Evolutionary conservation across 2,888 invertebrate species (phyloP), one percentile per base, ranked within the genome.

Genomic region (Drosophila borealis): DNA sequence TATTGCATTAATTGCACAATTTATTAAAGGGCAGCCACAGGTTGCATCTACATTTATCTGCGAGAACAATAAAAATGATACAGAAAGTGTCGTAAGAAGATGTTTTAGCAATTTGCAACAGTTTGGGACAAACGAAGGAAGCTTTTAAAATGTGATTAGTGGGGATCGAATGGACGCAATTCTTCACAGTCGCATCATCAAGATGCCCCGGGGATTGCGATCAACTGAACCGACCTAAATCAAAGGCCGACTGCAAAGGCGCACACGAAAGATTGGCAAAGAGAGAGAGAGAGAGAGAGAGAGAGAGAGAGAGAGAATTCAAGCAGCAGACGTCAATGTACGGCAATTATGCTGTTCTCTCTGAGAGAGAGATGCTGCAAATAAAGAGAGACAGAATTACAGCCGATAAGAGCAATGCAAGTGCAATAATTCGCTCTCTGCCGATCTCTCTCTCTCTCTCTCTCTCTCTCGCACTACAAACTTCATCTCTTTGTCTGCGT

Each of bases 341-440:
- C 83, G 70, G 78, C 78, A 83, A 88, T 87, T 80, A 80, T 70
- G 84, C 83, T 83, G 87, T 66, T 70, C 17, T 17, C 17, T 17
- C 17, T 17, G 1, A 34, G n/a, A 64, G 70, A 49, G 49, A 21
- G 34, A 14, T 21, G 11, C 4, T 10, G 11, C 10, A 10, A 29
- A 13, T 48, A 63, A 60, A n/a, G 25, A 53, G 56, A 29, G 44
- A 11, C 13, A n/a, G 44, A 55, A 37, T 44, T 39, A 55, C 4
- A 11, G 57, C 39, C 54, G 46, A 46, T 50, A 37, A 48, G 36
- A 50, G 53, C 66, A 48, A 37, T 14, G 21, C 36, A 19, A 29
- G 21, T 51, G 61, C 62, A n/a, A 9, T 63, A 44, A 19, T 44
- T 17, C 42, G 33, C 48, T 33, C 13, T 29, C 25, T 8, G 8